Base-by-base conservation (phyloP, 1,140 invertebrate genomes). In the Cyclina sinensis region DNA sequence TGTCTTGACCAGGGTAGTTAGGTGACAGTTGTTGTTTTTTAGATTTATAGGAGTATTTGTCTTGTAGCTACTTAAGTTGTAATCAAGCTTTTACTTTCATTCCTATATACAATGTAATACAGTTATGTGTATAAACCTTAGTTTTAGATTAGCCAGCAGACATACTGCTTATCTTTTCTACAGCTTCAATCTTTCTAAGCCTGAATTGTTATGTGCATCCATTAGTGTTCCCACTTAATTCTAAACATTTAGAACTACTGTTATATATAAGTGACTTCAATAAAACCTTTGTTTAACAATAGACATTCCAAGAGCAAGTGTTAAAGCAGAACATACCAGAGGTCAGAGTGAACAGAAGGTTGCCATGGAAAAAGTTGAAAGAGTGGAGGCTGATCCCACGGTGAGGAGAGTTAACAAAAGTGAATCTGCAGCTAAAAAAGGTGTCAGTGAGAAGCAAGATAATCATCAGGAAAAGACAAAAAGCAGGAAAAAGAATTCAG, bases 221-320 rank as follows among this genome's bases (percentile, higher is more conserved):
- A 43, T 43, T 43, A 43, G 43, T 43, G 43, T 43, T 43, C 43
- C 43, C 43, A 14, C n/a, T 18, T 11, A 30, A 74, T 12, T 74
- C 35, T 11, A 43, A 14, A 43, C 43, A 43, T 43, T 7, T 43
- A 7, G 4, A 43, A 43, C 43, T 7, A 43, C 4, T 43, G 43
- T 43, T 43, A 43, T 35, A 12, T 82, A 39, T 48, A 43, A 65
- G 46, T 70, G 59, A 51, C 30, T 54, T 57, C 32, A 30, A 86
- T 51, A 4, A 30, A 80, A 65, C 74, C 85, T 87, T 87, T 87
- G 74, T 87, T 87, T 87, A 65, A 87, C 54, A 80, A 73, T 87
- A 87, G 85, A 87, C 51, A 54, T 68, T 68, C 39, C 85, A 87
- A 78, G 70, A 86, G 11, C 48, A 78, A 86, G 73, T 76, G 18